Conservation (phyloP, 1,140 invertebrate genomes). For the Heliothis virescens region DNA sequence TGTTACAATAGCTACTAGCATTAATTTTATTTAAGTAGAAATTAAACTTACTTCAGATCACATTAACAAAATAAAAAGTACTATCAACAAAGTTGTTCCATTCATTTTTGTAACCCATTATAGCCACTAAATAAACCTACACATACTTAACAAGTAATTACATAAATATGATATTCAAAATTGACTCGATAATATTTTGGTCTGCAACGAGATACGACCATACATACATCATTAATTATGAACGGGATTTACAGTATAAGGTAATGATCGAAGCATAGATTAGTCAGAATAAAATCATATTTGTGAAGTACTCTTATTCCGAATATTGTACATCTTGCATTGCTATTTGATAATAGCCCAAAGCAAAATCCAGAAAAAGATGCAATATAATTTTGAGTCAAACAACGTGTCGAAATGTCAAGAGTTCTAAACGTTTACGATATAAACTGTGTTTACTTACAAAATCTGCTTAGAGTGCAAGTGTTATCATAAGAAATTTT, state of each 20-base stretch:
- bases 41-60: slow-evolving; percentile 77
- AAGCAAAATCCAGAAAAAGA: slow-evolving; percentile 37
- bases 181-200: slow-evolving; percentile 76
- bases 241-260: slow-evolving; percentile 37
- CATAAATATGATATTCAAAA: slow-evolving; percentile 73
- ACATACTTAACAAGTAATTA: slow-evolving; percentile 73
- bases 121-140: slow-evolving; percentile 72
- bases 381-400: neutral
- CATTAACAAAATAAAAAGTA: slow-evolving; percentile 80
- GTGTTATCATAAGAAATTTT: slow-evolving; percentile 86
- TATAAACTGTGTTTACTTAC: slow-evolving; percentile 72
- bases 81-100: slow-evolving; percentile 73
- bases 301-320: neutral
- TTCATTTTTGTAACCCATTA: slow-evolving; percentile 64
- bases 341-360: slow-evolving; percentile 29
- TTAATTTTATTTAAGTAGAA: slow-evolving; percentile 54
- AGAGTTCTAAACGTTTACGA: slow-evolving; percentile 41
- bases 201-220: slow-evolving; percentile 70
- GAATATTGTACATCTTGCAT: slow-evolving; percentile 1
- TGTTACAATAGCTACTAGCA: slow-evolving; percentile 55
- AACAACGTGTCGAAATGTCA: slow-evolving; percentile 30
- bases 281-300: slow-evolving; percentile 5
- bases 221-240: slow-evolving; percentile 45
- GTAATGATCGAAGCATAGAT: slow-evolving; percentile 45
- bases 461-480: slow-evolving; percentile 82